A percentile compares a stretch with the other conserved stretches of the same genome.
phyloP scores from a whole-genome alignment of 1,140 invertebrate genomes.

The Proctacanthus coquilletti region DNA sequence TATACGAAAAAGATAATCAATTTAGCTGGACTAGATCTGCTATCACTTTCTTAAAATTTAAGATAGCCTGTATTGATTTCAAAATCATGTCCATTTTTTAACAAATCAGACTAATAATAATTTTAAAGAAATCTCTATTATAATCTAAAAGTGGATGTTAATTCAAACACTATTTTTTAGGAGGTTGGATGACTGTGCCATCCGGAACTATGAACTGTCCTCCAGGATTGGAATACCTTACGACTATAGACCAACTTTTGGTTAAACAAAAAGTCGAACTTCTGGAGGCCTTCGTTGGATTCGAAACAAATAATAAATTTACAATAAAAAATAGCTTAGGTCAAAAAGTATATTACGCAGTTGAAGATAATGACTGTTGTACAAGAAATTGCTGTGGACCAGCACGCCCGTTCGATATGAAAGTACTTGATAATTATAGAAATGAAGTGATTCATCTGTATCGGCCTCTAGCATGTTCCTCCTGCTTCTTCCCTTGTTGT shows the following conservation, averaged over 20 bases:
- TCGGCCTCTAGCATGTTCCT: constrained; percentile 58
- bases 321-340: constrained; percentile 58
- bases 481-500: constrained; percentile 72
- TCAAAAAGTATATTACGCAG: constrained; percentile 70
- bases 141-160: background rate
- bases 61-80: background rate
- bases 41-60: background rate
- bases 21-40: background rate
- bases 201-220: constrained; percentile 62
- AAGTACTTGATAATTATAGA: constrained; percentile 59
- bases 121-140: background rate
- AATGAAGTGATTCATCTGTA: constrained; percentile 62
- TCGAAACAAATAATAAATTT: constrained; percentile 83
- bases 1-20: constrained; percentile 16
- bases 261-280: constrained; percentile 79
- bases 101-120: background rate
- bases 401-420: constrained; percentile 68
- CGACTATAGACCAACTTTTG: constrained; percentile 72
- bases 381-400: constrained; percentile 64
- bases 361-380: constrained; percentile 68
- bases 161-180: constrained; percentile 31
- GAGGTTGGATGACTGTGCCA: constrained; percentile 67
- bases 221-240: constrained; percentile 85
- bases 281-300: constrained; percentile 70
- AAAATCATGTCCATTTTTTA: background rate